Conservation (phyloP, 2,113 vertebrate genomes). For the Chloebia gouldiae region DNA sequence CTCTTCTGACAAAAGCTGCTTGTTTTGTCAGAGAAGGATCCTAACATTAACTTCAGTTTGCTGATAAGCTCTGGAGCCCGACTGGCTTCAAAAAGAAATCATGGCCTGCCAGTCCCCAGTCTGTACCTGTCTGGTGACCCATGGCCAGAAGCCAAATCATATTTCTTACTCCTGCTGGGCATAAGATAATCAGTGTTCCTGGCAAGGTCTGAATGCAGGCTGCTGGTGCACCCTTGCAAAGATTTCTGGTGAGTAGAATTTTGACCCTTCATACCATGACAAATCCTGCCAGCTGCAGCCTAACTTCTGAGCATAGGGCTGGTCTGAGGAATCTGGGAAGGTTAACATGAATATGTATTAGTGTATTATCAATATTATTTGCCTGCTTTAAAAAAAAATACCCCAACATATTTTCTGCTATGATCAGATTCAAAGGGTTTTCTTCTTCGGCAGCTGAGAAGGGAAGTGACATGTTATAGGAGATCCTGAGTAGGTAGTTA, state of each 20-base stretch:
- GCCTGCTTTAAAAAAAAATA: not conserved
- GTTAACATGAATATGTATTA: not conserved
- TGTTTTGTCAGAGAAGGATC: not conserved
- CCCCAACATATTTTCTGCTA: not conserved
- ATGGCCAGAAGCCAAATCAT: not conserved
- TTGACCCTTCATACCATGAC: not conserved
- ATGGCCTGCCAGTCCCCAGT: not conserved
- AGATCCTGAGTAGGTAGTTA: not conserved
- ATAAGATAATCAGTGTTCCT: not conserved
- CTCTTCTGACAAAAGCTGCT: not conserved
- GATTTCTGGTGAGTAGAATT: not conserved
- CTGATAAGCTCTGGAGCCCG: not conserved
- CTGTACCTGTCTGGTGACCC: not conserved
- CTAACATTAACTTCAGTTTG: not conserved
- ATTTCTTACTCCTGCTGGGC: not conserved
- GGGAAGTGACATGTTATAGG: not conserved
- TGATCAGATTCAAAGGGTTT: not conserved
- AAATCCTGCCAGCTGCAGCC: slow-evolving; percentile 15
- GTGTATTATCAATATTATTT: not conserved
- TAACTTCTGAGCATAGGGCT: not conserved
- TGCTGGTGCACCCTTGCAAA: not conserved
- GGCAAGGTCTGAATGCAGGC: not conserved
- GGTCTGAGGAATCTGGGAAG: not conserved
- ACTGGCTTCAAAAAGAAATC: not conserved
- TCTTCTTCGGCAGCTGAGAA: not conserved